Percentiles rank a stretch among this genome's conserved stretches.
Conservation (phyloP, 2,888 invertebrate genomes). For the Drosophila neutralis region DNA sequence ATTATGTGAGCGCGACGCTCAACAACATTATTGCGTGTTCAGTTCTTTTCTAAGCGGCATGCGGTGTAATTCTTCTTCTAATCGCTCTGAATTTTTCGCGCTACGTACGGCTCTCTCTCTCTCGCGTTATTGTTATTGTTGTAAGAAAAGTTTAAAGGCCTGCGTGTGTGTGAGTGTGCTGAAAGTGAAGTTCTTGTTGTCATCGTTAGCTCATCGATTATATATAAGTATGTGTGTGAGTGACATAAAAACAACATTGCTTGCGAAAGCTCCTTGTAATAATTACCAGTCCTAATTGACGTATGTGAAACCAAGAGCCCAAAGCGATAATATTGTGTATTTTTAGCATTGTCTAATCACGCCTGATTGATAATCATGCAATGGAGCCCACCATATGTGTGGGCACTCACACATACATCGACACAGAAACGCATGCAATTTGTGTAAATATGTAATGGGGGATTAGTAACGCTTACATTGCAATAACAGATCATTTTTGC, state of each 20-base stretch:
- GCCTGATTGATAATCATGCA: constrained; percentile 72
- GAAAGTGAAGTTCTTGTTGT: constrained; percentile 70
- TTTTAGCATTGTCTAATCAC: constrained; percentile 72
- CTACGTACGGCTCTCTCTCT: constrained; percentile 43
- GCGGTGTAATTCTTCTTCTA: constrained; percentile 82
- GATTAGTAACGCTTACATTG: constrained; percentile 1
- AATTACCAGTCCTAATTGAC: constrained; percentile 55
- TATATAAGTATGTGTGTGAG: neutral
- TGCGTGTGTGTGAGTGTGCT: constrained; percentile 18
- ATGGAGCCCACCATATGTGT: constrained; percentile 35
- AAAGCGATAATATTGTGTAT: constrained; percentile 71
- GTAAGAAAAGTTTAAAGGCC: constrained; percentile 17
- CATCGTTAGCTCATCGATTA: constrained; percentile 14
- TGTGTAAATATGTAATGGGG: neutral
- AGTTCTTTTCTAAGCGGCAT: constrained; percentile 84
- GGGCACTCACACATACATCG: neutral
- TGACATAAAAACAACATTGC: constrained; percentile 15
- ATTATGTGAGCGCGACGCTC: constrained; percentile 70
- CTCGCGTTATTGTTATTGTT: constrained; percentile 39
- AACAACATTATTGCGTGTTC: constrained; percentile 75
- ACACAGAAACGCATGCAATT: neutral
- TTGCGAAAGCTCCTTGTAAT: constrained; percentile 64
- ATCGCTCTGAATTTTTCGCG: constrained; percentile 67
- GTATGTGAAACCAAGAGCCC: constrained; percentile 29
- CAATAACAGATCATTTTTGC: neutral